These are phyloP conservation scores for Naso thynnoides DNA, from an alignment of 2,797 vertebrate genomes.

Conservation along the genomic window DNA sequence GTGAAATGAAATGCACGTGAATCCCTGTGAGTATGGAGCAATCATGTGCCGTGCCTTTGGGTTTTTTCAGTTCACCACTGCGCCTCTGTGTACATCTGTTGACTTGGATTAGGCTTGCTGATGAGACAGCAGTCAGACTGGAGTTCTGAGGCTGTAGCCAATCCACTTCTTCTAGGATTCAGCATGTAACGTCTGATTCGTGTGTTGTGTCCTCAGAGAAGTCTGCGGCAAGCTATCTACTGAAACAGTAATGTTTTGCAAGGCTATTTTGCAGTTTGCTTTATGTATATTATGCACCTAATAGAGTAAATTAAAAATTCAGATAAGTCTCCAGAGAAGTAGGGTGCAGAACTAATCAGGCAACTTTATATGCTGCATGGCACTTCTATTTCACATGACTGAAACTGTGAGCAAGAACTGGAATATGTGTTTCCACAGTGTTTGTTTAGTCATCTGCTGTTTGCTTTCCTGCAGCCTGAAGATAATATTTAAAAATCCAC, in stretches of 20 bases:
- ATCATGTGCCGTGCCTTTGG: slow-evolving; percentile 22
- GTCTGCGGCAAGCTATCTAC: background rate
- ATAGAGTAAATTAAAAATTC: slow-evolving; percentile 1
- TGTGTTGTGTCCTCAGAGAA: slow-evolving; percentile 16
- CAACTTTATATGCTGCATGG: slow-evolving; percentile 14
- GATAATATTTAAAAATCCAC: slow-evolving; percentile 59
- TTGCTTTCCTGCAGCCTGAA: slow-evolving; percentile 51
- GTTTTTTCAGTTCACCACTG: slow-evolving; percentile 25
- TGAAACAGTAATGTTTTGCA: background rate
- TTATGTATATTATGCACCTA: background rate
- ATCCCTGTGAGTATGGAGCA: slow-evolving; percentile 14
- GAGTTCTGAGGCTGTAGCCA: slow-evolving; percentile 40
- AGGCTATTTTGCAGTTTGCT: background rate
- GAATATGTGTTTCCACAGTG: slow-evolving; percentile 17
- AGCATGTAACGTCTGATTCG: slow-evolving; percentile 19
- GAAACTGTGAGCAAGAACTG: slow-evolving; percentile 29
- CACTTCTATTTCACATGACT: slow-evolving; percentile 18
- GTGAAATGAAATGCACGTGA: slow-evolving; percentile 2
- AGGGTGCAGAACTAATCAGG: background rate
- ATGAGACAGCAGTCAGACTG: slow-evolving; percentile 33
- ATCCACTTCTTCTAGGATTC: slow-evolving; percentile 28
- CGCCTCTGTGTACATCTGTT: slow-evolving; percentile 31
- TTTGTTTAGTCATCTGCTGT: slow-evolving; percentile 66
- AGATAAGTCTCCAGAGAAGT: background rate
- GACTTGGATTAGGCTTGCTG: slow-evolving; percentile 35